Evolutionary conservation across 2,888 invertebrate species (phyloP).

Genomic region (Ennomos quercinarius): DNA sequence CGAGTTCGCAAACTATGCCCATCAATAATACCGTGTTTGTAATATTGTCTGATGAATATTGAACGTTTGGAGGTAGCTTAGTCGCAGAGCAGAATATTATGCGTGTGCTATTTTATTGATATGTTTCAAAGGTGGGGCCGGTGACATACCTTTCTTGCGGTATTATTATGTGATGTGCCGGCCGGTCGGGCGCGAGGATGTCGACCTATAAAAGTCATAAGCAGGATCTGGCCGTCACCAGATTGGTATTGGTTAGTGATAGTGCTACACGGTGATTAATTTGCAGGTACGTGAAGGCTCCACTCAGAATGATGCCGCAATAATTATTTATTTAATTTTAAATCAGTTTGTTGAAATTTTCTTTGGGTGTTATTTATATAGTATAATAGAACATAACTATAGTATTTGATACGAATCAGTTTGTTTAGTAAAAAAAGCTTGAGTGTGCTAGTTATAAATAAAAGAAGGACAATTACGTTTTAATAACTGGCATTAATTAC

Average conservation of each 20-base stretch:
- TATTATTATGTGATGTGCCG: constrained; percentile 27
- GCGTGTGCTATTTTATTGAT: constrained; percentile 36
- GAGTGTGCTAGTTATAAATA: no score
- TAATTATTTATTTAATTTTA: no score
- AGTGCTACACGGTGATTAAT: constrained; percentile 59
- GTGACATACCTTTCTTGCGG: constrained; percentile 48
- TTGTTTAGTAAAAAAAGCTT: no score
- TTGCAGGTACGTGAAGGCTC: constrained; percentile 56
- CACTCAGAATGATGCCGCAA: no score
- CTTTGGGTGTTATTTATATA: no score
- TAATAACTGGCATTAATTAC: no score
- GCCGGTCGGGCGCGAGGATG: constrained; percentile 46
- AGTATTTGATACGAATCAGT: no score
- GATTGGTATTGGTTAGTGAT: constrained; percentile 62
- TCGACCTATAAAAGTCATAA: constrained; percentile 78
- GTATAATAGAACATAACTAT: no score
- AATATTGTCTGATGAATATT: constrained; percentile 66
- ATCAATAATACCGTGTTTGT: constrained; percentile 59
- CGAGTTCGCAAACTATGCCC: constrained; percentile 56
- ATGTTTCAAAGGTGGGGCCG: constrained; percentile 56
- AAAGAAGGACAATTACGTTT: no score
- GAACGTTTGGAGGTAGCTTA: constrained; percentile 54
- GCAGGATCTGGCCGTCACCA: constrained; percentile 66
- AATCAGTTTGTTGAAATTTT: no score
- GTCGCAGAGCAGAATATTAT: constrained; percentile 37